A percentile compares a stretch with the other conserved stretches of the same genome.
These are phyloP conservation scores for Poliocrania exsul DNA, from an alignment of 2,797 vertebrate species.

Conservation along the genomic window DNA sequence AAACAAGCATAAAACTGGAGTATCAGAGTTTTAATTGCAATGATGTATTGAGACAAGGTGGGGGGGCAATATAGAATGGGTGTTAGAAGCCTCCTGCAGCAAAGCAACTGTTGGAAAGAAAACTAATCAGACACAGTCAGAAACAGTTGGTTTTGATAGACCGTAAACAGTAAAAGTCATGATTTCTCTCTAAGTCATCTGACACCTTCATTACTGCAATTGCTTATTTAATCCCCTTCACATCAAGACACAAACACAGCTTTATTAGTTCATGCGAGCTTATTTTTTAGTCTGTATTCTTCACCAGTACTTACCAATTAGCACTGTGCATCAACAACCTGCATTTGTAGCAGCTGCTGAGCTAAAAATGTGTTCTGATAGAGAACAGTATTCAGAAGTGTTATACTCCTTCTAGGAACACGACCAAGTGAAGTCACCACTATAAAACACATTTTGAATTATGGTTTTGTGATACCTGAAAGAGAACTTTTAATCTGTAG, in stretches of 20 bases:
- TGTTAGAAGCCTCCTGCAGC: background rate
- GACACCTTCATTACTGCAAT: constrained; percentile 47
- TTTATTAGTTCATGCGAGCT: constrained; percentile 7
- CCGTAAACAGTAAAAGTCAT: constrained; percentile 47
- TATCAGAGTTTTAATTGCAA: background rate
- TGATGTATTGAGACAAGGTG: background rate
- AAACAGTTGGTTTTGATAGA: constrained; percentile 27
- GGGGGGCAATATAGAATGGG: background rate
- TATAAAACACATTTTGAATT: background rate
- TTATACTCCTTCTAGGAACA: constrained; percentile 45
- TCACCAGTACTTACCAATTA: constrained; percentile 34
- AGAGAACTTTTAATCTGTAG: background rate
- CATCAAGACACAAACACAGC: constrained; percentile 29
- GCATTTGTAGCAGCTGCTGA: background rate
- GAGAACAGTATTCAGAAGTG: background rate
- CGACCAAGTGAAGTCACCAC: background rate
- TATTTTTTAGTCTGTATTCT: constrained; percentile 19
- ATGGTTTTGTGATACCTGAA: background rate
- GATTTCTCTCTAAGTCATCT: constrained; percentile 43
- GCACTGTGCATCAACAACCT: constrained; percentile 31
- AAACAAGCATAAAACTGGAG: background rate
- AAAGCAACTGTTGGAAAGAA: constrained; percentile 32
- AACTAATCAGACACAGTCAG: constrained; percentile 22
- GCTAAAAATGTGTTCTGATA: background rate
- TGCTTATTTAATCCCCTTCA: constrained; percentile 40